Conservation (phyloP, 2,797 vertebrate genomes). For the Poeciliopsis gracilis region DNA sequence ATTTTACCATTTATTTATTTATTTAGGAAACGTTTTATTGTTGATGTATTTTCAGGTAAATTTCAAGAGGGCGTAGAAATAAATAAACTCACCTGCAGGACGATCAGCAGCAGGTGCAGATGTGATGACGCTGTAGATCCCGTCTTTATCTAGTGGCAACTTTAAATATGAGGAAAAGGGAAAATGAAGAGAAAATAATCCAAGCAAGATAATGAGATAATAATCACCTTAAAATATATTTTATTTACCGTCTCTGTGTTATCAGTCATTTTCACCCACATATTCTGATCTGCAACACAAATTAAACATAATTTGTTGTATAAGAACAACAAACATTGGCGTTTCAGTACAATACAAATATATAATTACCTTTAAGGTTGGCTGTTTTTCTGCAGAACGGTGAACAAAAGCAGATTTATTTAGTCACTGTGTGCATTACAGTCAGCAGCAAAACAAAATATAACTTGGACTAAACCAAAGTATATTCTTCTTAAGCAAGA, state of each 20-base stretch:
- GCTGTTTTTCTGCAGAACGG: not conserved
- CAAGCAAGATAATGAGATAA: not conserved
- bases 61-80: not conserved
- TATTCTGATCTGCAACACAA: not conserved
- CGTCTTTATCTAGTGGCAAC: not conserved
- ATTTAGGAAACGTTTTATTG: not conserved
- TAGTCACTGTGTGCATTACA: not conserved
- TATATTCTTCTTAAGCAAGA: not conserved
- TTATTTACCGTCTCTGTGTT: constrained; percentile 1
- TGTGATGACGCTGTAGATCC: not conserved
- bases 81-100: not conserved
- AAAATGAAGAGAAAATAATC: not conserved
- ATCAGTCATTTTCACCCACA: not conserved
- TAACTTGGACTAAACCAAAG: not conserved
- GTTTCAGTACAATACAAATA: not conserved
- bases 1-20: not conserved
- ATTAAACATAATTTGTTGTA: not conserved
- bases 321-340: not conserved
- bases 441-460: not conserved
- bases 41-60: not conserved
- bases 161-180: not conserved
- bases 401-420: not conserved
- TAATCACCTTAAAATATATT: not conserved
- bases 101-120: not conserved
- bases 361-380: not conserved